Base-by-base conservation (phyloP, 2,888 invertebrate genomes). In the Hedychridium roseum region DNA sequence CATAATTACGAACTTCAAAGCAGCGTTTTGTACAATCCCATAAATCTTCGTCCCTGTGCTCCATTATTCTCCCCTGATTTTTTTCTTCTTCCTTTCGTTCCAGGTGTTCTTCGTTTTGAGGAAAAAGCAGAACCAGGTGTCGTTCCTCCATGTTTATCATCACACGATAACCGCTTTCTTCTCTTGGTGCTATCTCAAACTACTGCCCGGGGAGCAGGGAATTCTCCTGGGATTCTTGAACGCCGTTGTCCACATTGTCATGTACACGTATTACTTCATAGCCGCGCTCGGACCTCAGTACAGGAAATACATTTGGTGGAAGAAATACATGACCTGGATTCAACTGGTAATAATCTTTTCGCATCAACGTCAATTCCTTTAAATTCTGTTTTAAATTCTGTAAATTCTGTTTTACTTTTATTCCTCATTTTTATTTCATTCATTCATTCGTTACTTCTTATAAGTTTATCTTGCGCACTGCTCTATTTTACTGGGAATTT, bases 301-400 rank as follows among this genome's bases (percentile, higher is more conserved):
- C 56, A 85, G 86, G 50, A 89, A 89, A 68, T 91, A 88, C 74
- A 80, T 92, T 35, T 90, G 89, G 85, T 92, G 92, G 92, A 93
- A 92, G 76, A 89, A 88, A 63, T 89, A 92, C 72, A 87, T 93
- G 81, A 92, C 92, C 0, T 84, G 83, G 50, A 83, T 92, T 64
- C 92, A 93, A 78, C 79, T 92, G 83, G 91, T 90, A 74, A 82
- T n/a, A n/a, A n/a, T n/a, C n/a, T n/a, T n/a, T n/a, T n/a, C n/a
- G n/a, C n/a, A n/a, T n/a, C n/a, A n/a, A n/a, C n/a, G n/a, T n/a
- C n/a, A n/a, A n/a, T n/a, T n/a, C n/a, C n/a, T n/a, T n/a, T n/a
- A n/a, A n/a, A n/a, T n/a, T n/a, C n/a, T n/a, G n/a, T n/a, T n/a
- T n/a, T n/a, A n/a, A n/a, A n/a, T n/a, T n/a, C n/a, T n/a, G n/a